phyloP scores from a whole-genome alignment of 2,113 vertebrate species.

The Acanthisitta chloris region DNA sequence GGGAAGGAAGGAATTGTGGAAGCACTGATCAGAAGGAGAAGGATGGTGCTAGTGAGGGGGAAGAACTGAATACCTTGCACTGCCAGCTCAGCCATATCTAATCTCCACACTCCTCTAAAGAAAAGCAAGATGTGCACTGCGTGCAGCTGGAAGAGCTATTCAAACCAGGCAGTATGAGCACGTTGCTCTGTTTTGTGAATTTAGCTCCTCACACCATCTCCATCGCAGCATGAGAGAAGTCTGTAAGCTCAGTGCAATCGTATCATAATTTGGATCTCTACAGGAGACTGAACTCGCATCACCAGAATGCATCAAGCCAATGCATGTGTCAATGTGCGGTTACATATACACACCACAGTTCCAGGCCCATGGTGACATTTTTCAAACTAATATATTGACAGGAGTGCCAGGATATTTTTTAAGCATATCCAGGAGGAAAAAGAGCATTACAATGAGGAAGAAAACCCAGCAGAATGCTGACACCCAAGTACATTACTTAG shows the following conservation, averaged over 20 bases:
- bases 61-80: not conserved
- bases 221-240: conserved; percentile 63
- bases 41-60: not conserved
- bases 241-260: conserved; percentile 51
- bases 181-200: not conserved
- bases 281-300: conserved; percentile 52
- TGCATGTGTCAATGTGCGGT: conserved; percentile 40
- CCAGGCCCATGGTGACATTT: not conserved
- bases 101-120: not conserved
- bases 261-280: conserved; percentile 74
- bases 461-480: conserved; percentile 20
- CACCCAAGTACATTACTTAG: conserved; percentile 35
- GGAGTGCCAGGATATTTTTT: not conserved
- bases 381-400: conserved; percentile 47
- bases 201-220: conserved; percentile 51
- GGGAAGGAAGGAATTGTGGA: not conserved
- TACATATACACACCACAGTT: not conserved
- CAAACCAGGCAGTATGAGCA: not conserved
- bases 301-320: conserved; percentile 36
- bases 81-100: not conserved
- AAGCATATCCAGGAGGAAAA: not conserved
- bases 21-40: not conserved
- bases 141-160: conserved; percentile 13
- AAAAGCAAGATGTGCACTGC: not conserved
- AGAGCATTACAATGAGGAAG: not conserved